Conservation (phyloP, 92 coral and sea anemone genomes). For the Virgularia gustaviana region DNA sequence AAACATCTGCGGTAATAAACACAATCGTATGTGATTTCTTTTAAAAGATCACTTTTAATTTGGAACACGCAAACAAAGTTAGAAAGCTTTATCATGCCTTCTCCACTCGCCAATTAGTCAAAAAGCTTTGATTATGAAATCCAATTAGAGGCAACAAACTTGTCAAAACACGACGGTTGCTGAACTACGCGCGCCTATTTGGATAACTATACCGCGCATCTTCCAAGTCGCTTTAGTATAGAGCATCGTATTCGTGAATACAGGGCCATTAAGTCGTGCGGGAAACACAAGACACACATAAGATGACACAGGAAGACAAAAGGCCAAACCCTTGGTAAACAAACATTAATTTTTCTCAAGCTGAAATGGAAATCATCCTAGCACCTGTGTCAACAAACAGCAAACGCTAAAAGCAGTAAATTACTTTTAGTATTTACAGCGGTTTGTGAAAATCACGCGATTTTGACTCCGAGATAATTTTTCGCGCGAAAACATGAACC, state of each 20-base stretch:
- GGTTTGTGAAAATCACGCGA: slow-evolving; percentile 11
- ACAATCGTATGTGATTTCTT: slow-evolving; percentile 33
- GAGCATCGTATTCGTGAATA: too few species aligned
- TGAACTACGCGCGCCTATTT: too few species aligned
- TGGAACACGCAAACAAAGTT: slow-evolving; percentile 40
- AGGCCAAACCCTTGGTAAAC: slow-evolving; percentile 29
- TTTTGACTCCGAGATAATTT: too few species aligned
- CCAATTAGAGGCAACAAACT: slow-evolving; percentile 26
- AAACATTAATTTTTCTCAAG: slow-evolving; percentile 31
- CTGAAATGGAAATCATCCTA: slow-evolving; percentile 22
- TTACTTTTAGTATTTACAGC: slow-evolving; percentile 30
- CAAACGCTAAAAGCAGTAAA: slow-evolving; percentile 30
- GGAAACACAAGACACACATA: background rate
- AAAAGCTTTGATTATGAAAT: slow-evolving; percentile 35
- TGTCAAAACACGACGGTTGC: slow-evolving; percentile 1
- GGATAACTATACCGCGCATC: too few species aligned
- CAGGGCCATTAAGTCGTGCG: background rate
- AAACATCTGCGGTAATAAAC: slow-evolving; percentile 40
- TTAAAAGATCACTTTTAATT: slow-evolving; percentile 30
- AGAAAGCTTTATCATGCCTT: slow-evolving; percentile 31
- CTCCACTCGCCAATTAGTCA: slow-evolving; percentile 42
- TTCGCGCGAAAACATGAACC: too few species aligned
- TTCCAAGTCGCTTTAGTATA: too few species aligned
- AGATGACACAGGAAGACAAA: background rate
- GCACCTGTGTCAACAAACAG: slow-evolving; percentile 99